A percentile compares a stretch with the other conserved stretches of the same genome.
phyloP scores from a whole-genome alignment of 1,140 invertebrate genomes.

The Proales similis region DNA sequence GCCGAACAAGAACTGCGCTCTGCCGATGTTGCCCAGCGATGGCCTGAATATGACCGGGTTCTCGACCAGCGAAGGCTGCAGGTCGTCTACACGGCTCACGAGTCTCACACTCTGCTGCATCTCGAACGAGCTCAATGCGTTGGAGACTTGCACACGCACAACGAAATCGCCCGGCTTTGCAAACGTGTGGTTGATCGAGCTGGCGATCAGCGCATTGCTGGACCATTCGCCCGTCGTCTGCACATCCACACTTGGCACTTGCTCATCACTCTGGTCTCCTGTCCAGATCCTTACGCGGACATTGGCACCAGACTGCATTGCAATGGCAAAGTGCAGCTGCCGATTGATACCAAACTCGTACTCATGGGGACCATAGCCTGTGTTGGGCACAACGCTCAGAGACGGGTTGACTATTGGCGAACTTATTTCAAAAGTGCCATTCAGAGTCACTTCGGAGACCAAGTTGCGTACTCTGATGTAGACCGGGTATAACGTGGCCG shows the following conservation, averaged over 20 bases:
- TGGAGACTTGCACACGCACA: constrained; percentile 2
- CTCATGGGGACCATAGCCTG: background rate
- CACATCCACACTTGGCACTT: background rate
- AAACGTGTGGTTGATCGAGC: background rate
- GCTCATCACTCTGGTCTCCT: background rate
- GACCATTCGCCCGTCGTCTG: background rate
- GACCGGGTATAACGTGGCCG: background rate
- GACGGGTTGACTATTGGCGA: background rate
- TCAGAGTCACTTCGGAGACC: background rate
- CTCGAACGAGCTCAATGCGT: constrained; percentile 20
- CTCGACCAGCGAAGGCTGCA: background rate
- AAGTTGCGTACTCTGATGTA: constrained; percentile 7
- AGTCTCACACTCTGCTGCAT: constrained; percentile 4
- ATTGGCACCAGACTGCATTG: constrained; percentile 1
- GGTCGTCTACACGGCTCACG: constrained; percentile 14
- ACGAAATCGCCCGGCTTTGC: background rate
- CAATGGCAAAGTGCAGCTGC: background rate
- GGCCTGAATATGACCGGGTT: background rate
- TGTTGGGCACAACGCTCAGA: background rate
- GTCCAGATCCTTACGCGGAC: constrained; percentile 10
- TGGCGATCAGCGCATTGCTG: background rate
- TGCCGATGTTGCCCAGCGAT: background rate
- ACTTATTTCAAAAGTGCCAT: constrained; percentile 20
- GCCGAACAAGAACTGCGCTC: constrained; percentile 11
- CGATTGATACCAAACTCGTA: too few species aligned